Percentiles rank a stretch among this genome's conserved stretches.
Conservation (phyloP, 2,888 invertebrate genomes). For the Isoperla grammatica region DNA sequence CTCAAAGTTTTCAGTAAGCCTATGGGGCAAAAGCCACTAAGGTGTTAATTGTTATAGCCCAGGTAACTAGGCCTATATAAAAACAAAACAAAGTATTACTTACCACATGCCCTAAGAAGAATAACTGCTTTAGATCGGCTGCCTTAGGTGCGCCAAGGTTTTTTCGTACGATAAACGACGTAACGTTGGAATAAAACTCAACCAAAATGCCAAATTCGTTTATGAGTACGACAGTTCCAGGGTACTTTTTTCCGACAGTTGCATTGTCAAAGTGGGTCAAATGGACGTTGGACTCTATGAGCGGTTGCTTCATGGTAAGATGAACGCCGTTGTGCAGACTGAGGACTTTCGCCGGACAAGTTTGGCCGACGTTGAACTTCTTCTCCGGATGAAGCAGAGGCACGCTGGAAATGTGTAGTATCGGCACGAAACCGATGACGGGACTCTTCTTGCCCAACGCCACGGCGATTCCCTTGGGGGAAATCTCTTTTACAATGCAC, state of each 20-base stretch:
- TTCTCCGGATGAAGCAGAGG: constrained; percentile 46
- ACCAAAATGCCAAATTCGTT: constrained; percentile 49
- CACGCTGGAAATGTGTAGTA: constrained; percentile 52
- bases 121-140: neutral
- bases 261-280: constrained; percentile 50
- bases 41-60: no score
- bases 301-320: constrained; percentile 60
- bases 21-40: no score
- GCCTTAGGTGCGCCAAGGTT: constrained; percentile 38
- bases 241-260: constrained; percentile 48
- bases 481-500: constrained; percentile 48
- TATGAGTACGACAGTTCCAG: constrained; percentile 52
- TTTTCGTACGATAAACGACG: constrained; percentile 47
- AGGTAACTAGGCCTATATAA: no score
- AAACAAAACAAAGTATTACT: no score
- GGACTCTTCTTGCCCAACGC: constrained; percentile 45
- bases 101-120: constrained; percentile 53
- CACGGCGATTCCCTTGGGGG: constrained; percentile 47
- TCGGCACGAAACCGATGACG: constrained; percentile 53
- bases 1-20: no score
- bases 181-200: constrained; percentile 54
- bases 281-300: constrained; percentile 52
- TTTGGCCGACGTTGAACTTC: constrained; percentile 52
- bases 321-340: constrained; percentile 46
- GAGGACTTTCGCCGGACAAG: constrained; percentile 48